Percentiles rank a stretch among this genome's conserved stretches.
phyloP scores from a whole-genome alignment of 2,113 vertebrate species.

The Atherinomorus stipes region DNA sequence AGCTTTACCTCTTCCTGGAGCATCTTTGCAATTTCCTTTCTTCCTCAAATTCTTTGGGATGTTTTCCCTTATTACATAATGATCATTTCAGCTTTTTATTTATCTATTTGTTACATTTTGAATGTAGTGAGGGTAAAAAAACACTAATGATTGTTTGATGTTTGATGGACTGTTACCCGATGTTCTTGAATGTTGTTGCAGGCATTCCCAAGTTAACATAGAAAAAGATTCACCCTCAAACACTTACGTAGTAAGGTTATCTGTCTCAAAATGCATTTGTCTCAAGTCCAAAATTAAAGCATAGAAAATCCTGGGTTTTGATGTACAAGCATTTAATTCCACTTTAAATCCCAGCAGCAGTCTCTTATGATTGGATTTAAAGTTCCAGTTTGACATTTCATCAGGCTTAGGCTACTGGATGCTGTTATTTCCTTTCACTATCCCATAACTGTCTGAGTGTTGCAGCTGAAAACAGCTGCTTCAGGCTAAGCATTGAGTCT shows the following conservation, averaged over 20 bases:
- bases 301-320: not conserved
- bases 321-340: not conserved
- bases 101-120: too few relatives aligned
- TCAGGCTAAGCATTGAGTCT: not conserved
- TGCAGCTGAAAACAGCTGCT: not conserved
- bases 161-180: not conserved
- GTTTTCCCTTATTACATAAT: too few relatives aligned
- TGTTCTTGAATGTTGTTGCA: not conserved
- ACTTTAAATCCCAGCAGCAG: not conserved
- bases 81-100: too few relatives aligned
- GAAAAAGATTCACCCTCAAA: not conserved
- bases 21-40: too few relatives aligned
- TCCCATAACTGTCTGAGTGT: not conserved
- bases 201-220: not conserved
- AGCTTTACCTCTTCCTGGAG: too few relatives aligned
- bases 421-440: not conserved
- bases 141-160: too few relatives aligned
- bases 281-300: not conserved
- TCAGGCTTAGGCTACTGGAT: not conserved
- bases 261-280: not conserved
- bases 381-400: not conserved
- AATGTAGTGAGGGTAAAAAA: too few relatives aligned
- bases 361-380: not conserved
- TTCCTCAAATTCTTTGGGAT: too few relatives aligned
- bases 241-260: slow-evolving; percentile 3